phyloP scores from a whole-genome alignment of 2,113 vertebrate species.

The Isurus oxyrinchus region DNA sequence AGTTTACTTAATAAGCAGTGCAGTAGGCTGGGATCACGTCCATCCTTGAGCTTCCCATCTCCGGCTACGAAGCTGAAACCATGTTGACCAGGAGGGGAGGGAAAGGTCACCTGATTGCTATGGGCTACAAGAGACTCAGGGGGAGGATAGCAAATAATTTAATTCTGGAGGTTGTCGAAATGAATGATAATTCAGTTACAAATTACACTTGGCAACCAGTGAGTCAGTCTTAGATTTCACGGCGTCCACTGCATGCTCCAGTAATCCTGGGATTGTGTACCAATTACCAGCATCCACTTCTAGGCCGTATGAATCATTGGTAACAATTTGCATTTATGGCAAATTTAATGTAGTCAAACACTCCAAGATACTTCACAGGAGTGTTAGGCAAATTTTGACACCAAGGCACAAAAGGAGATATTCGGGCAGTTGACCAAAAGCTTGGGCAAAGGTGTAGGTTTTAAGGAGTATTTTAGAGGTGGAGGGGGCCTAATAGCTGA shows the following conservation, averaged over 20 bases:
- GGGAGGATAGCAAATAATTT: neutral
- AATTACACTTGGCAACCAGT: neutral
- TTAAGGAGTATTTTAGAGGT: neutral
- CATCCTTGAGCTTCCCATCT: neutral
- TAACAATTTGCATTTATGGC: neutral
- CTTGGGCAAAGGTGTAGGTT: neutral
- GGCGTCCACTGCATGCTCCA: neutral
- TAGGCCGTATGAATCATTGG: neutral
- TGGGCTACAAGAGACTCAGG: neutral
- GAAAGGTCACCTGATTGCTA: neutral
- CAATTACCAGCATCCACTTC: neutral
- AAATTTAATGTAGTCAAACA: neutral
- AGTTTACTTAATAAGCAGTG: neutral
- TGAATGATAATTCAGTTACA: neutral
- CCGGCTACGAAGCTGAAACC: neutral
- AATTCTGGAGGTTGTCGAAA: neutral
- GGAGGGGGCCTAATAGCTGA: too few relatives aligned
- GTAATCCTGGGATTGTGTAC: neutral
- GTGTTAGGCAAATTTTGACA: neutral
- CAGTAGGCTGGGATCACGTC: neutral
- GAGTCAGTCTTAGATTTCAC: neutral
- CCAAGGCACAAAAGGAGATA: neutral
- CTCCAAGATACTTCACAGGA: neutral
- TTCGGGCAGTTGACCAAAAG: neutral
- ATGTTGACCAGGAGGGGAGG: neutral